Evolutionary conservation across 2,888 invertebrate species (phyloP).

Genomic region (Aplocera efformata): DNA sequence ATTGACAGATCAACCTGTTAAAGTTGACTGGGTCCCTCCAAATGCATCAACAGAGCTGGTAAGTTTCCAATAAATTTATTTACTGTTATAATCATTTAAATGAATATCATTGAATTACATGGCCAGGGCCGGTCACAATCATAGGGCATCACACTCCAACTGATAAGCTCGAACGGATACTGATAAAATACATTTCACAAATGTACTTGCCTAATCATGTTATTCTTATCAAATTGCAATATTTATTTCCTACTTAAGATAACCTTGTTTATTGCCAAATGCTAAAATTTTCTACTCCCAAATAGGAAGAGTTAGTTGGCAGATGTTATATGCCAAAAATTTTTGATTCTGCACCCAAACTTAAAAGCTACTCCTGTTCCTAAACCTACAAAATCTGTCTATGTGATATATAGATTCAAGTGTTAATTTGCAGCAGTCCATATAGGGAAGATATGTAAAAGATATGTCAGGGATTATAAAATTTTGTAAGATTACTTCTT

Average conservation of each 20-base stretch:
- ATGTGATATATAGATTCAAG: too few relatives aligned
- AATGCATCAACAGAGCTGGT: conserved; percentile 84
- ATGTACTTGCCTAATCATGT: conserved; percentile 5
- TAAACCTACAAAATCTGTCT: too few relatives aligned
- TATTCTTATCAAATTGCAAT: conserved; percentile 12
- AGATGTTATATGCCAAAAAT: too few relatives aligned
- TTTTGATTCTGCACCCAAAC: too few relatives aligned
- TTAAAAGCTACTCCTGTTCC: too few relatives aligned
- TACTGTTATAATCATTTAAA: background rate
- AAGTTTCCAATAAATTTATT: conserved; percentile 3
- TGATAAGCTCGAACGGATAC: conserved; percentile 10
- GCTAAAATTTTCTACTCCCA: too few relatives aligned
- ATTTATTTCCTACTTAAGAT: conserved; percentile 1
- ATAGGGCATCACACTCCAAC: conserved; percentile 2
- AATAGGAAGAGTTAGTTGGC: too few relatives aligned
- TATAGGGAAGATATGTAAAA: too few relatives aligned
- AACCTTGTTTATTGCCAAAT: background rate
- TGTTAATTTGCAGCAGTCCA: too few relatives aligned
- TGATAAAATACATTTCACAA: conserved; percentile 10
- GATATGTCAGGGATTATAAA: too few relatives aligned
- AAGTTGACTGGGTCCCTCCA: conserved; percentile 89
- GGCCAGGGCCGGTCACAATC: conserved; percentile 1
- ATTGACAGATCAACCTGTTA: conserved; percentile 81
- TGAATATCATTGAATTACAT: conserved; percentile 6
- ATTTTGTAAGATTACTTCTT: too few relatives aligned